Percentiles rank a stretch among this genome's conserved stretches.
These are phyloP conservation scores for Dicrostonyx torquatus DNA, from an alignment of 2,797 vertebrate species.

Conservation along the genomic window DNA sequence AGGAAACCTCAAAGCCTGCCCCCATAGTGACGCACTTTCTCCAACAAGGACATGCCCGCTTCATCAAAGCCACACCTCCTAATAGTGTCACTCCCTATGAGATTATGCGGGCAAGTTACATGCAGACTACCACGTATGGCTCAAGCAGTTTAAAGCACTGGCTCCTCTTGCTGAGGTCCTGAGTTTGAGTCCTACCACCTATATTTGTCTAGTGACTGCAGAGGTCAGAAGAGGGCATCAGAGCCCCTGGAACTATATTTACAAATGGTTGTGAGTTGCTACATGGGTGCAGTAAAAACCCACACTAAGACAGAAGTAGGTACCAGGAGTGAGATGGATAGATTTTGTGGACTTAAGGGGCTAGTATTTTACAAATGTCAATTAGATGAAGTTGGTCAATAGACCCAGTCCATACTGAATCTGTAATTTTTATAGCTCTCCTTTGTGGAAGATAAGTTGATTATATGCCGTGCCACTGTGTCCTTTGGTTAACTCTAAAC, in stretches of 20 bases:
- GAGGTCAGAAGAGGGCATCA: background rate
- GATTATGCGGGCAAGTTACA: background rate
- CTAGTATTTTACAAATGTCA: background rate
- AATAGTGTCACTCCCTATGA: background rate
- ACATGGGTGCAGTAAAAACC: background rate
- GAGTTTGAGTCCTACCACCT: background rate
- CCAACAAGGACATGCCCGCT: background rate
- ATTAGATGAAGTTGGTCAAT: background rate
- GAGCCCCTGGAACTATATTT: background rate
- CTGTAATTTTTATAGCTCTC: constrained; percentile 40
- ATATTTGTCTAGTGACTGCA: background rate
- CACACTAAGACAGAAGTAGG: background rate
- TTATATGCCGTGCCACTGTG: background rate
- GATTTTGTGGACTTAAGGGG: background rate
- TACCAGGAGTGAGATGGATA: background rate
- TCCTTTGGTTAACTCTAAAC: background rate
- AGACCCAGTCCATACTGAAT: background rate
- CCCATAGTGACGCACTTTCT: background rate
- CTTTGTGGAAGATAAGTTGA: background rate
- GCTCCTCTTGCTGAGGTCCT: background rate
- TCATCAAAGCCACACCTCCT: background rate
- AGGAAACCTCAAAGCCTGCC: background rate
- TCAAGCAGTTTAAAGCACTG: background rate
- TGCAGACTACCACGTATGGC: background rate
- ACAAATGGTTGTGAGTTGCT: background rate